Evolutionary conservation across 2,888 invertebrate species (phyloP), one percentile per base, ranked within the genome.

Genomic region (Catocala nupta): DNA sequence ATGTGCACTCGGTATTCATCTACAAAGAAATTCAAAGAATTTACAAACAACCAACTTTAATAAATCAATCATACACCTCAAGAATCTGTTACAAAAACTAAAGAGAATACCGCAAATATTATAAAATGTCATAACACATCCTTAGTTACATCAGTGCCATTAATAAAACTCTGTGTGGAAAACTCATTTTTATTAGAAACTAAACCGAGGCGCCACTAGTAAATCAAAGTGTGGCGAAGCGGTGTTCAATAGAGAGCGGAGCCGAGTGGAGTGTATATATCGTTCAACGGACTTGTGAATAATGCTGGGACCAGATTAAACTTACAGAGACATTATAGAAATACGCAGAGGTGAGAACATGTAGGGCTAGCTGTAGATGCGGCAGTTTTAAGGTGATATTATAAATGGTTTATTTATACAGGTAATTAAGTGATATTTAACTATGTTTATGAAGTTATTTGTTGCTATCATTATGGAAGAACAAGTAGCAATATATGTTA

Each of bases 281-380:
- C 91, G 89, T 81, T 91, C 91, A 90, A 81, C 90, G 83, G 80
- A 59, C 75, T 80, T 81, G 85, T 90, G 91, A 89, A 89, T 90
- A 89, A 90, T 89, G 83, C 82, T 80, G 79, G 81, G 77, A 80
- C 77, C 73, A 85, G 84, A 90, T 89, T 88, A 87, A 85, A 89
- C 80, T 87, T 86, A 86, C 87, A 78, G 82, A 84, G 87, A 88
- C 82, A 84, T 80, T 85, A 86, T 85, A 85, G 84, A 85, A 81
- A 79, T 70, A 72, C 71, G 47, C 12, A 25, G 78, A 88, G 70
- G 65, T 71, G 54, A 5, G 81, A 83, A 78, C 44, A 25, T 11
- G 59, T 68, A 83, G 83, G 82, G 83, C 67, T 45, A 39, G 16
- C 36, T 9, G 55, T 70, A 72, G 83, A 82, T 71, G 69, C 53